These are phyloP conservation scores for Trichopoda pennipes DNA, from an alignment of 2,888 invertebrate genomes.

Conservation along the genomic window DNA sequence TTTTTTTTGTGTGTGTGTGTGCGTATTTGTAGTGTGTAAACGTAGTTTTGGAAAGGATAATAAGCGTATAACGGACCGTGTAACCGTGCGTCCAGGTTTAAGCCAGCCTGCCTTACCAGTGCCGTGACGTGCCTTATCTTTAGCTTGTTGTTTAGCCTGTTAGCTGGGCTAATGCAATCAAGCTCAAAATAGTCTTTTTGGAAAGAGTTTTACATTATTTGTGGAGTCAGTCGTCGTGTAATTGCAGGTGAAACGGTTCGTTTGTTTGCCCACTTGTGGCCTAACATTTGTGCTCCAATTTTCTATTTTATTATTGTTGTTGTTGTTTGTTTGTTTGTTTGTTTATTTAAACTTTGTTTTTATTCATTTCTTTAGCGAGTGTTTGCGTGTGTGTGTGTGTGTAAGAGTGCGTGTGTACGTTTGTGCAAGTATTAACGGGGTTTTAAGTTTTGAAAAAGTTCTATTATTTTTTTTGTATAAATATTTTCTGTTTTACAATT, in stretches of 20 bases:
- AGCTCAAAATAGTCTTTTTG: constrained; percentile 52
- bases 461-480: background rate
- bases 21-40: constrained; percentile 34
- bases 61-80: constrained; percentile 52
- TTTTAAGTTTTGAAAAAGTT: constrained; percentile 43
- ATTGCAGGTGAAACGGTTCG: constrained; percentile 70
- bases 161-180: constrained; percentile 50
- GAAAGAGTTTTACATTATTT: constrained; percentile 53
- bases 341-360: constrained; percentile 35
- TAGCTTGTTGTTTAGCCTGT: constrained; percentile 17
- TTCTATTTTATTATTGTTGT: no score
- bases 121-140: constrained; percentile 57
- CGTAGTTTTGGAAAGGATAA: constrained; percentile 54
- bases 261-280: constrained; percentile 68
- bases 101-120: constrained; percentile 43
- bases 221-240: constrained; percentile 65
- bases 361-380: constrained; percentile 24
- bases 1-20: constrained; percentile 3
- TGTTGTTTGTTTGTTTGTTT: constrained; percentile 39
- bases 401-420: constrained; percentile 17
- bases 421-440: constrained; percentile 42
- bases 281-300: constrained; percentile 60
- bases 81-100: constrained; percentile 39
- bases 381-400: constrained; percentile 12
- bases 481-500: constrained; percentile 15